Evolutionary conservation across 23 tunicate species (phyloP).

Genomic region (Halocynthia aurantium): DNA sequence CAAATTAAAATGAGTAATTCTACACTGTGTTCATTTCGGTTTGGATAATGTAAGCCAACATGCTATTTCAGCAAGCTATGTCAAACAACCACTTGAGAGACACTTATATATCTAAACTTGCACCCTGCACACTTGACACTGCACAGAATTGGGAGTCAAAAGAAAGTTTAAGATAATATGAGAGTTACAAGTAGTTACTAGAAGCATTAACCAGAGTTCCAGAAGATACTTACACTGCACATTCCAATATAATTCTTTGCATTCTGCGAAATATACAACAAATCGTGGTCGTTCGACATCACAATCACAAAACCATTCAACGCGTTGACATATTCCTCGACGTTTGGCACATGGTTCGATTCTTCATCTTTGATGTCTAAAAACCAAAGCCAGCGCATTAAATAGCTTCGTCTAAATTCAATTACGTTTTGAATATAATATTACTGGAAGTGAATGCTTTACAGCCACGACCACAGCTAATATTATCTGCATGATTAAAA

Average conservation of each 20-base stretch:
- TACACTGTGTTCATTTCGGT: too few relatives aligned
- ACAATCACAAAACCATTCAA: slow-evolving; percentile 61
- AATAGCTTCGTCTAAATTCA: too few relatives aligned
- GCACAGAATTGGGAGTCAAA: too few relatives aligned
- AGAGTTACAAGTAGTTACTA: neutral
- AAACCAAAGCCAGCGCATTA: neutral
- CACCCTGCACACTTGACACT: too few relatives aligned
- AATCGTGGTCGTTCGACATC: slow-evolving; percentile 60
- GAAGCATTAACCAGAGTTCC: neutral
- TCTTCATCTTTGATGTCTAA: slow-evolving; percentile 23
- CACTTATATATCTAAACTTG: too few relatives aligned
- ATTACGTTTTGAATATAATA: neutral
- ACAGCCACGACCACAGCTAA: slow-evolving; percentile 1
- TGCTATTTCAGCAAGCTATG: too few relatives aligned
- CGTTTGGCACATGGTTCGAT: neutral
- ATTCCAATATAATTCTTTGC: slow-evolving; percentile 71
- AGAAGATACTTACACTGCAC: slow-evolving; percentile 27
- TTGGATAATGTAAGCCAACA: too few relatives aligned
- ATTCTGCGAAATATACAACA: slow-evolving; percentile 57
- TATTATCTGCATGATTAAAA: too few relatives aligned
- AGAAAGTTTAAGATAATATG: too few relatives aligned
- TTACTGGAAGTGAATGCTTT: slow-evolving; percentile 6
- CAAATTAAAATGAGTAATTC: too few relatives aligned
- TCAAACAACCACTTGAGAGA: too few relatives aligned
- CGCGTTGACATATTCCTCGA: slow-evolving; percentile 68